Conservation (phyloP, 1,140 invertebrate genomes). For the Leptinotarsa defecta region DNA sequence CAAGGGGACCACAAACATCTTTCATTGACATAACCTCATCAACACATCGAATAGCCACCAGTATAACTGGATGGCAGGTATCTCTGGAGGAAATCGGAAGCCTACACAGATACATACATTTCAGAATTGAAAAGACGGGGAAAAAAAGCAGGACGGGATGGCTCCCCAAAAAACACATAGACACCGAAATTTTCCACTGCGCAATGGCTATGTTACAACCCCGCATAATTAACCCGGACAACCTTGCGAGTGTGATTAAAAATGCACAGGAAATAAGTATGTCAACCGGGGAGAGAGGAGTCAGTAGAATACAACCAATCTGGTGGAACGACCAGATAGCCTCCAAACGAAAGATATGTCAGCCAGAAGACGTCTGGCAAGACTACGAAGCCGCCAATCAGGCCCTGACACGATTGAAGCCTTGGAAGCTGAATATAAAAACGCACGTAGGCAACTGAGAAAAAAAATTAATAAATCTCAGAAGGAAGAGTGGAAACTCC, state of each 20-base stretch:
- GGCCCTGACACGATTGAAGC: background rate
- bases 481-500: conserved; percentile 27
- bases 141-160: background rate
- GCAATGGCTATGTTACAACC: background rate
- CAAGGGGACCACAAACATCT: background rate
- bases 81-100: background rate
- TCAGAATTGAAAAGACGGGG: too few species aligned
- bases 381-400: background rate
- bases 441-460: background rate
- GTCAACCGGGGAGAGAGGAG: background rate
- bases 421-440: background rate
- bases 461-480: background rate
- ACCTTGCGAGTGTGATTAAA: background rate
- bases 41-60: background rate
- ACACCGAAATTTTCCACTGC: background rate
- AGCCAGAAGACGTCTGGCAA: background rate
- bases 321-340: background rate
- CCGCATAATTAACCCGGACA: background rate
- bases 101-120: too few species aligned
- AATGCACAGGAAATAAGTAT: background rate
- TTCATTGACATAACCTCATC: background rate
- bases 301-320: background rate
- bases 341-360: background rate
- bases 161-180: background rate
- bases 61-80: conserved; percentile 4